A percentile compares a stretch with the other conserved stretches of the same genome.
These are phyloP conservation scores for Hydrotaea diabolus DNA, from an alignment of 2,888 invertebrate species.

Conservation along the genomic window DNA sequence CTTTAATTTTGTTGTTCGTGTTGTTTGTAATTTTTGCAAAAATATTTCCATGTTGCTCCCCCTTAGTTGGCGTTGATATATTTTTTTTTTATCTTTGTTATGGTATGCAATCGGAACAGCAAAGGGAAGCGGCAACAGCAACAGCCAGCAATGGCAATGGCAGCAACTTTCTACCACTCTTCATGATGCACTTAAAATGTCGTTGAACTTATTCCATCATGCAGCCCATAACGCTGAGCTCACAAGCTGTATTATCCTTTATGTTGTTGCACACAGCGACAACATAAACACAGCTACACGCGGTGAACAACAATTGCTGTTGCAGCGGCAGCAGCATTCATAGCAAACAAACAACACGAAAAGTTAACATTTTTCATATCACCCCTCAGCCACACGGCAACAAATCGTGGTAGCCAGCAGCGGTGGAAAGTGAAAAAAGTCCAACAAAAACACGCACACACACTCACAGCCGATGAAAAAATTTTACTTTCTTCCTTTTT, in stretches of 20 bases:
- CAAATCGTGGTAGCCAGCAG: too few species aligned
- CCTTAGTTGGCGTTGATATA: slow-evolving; percentile 40
- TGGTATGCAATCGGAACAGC: slow-evolving; percentile 54
- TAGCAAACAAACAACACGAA: slow-evolving; percentile 36
- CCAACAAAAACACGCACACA: slow-evolving; percentile 4
- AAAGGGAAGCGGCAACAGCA: slow-evolving; percentile 13
- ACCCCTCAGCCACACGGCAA: slow-evolving; percentile 2
- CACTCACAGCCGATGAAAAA: slow-evolving; percentile 3
- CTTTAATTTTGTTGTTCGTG: slow-evolving; percentile 36
- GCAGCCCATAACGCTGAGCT: slow-evolving; percentile 33
- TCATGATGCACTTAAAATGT: slow-evolving; percentile 65
- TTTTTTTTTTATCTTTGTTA: slow-evolving; percentile 65
- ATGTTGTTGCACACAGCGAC: slow-evolving; percentile 37
- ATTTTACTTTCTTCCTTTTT: slow-evolving; percentile 34
- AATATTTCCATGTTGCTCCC: slow-evolving; percentile 11
- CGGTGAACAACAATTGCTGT: slow-evolving; percentile 24
- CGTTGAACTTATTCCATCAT: slow-evolving; percentile 60
- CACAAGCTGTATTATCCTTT: slow-evolving; percentile 55
- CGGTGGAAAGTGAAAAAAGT: slow-evolving; percentile 21
- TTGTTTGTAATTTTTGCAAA: slow-evolving; percentile 33
- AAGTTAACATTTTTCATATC: slow-evolving; percentile 30
- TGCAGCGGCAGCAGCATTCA: slow-evolving; percentile 9
- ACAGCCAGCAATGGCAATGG: slow-evolving; percentile 18
- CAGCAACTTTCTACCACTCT: slow-evolving; percentile 61
- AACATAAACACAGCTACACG: slow-evolving; percentile 37